A percentile compares a stretch with the other conserved stretches of the same genome.
phyloP scores from a whole-genome alignment of 2,888 invertebrate species.

The Scaeva pyrastri region DNA sequence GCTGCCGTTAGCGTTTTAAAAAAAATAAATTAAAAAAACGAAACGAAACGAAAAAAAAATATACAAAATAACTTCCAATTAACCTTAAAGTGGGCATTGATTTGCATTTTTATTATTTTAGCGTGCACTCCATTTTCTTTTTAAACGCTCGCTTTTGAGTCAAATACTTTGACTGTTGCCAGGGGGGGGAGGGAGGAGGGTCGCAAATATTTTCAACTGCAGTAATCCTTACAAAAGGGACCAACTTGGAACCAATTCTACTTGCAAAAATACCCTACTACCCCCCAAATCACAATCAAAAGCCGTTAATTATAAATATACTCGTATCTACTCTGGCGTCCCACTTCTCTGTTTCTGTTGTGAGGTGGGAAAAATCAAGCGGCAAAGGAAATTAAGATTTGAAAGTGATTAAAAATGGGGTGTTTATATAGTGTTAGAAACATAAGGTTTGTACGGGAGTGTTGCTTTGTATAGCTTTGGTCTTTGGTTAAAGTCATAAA shows the following conservation, averaged over 20 bases:
- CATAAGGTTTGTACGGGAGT: background rate
- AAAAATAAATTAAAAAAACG: background rate
- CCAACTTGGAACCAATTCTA: background rate
- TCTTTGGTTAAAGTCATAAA: background rate
- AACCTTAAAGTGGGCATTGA: slow-evolving; percentile 68
- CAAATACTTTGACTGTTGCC: no score
- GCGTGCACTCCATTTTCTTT: slow-evolving; percentile 38
- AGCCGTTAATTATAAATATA: slow-evolving; percentile 16
- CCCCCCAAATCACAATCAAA: slow-evolving; percentile 15
- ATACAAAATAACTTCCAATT: slow-evolving; percentile 59
- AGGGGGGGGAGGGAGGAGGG: background rate
- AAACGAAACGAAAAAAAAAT: background rate
- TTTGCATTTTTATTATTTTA: slow-evolving; percentile 64
- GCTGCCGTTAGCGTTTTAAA: slow-evolving; percentile 4
- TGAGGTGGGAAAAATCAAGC: slow-evolving; percentile 23
- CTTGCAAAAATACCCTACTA: background rate
- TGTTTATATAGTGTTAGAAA: background rate
- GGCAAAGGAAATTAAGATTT: slow-evolving; percentile 20
- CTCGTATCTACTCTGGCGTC: no score
- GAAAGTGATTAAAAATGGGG: slow-evolving; percentile 20
- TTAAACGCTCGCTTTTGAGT: background rate
- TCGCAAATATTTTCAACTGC: background rate
- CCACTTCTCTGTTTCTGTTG: background rate
- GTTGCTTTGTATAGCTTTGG: background rate
- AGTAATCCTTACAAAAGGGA: background rate